These are phyloP conservation scores for Pachyseris speciosa DNA, from an alignment of 64 coral and sea anemone genomes.

Conservation along the genomic window DNA sequence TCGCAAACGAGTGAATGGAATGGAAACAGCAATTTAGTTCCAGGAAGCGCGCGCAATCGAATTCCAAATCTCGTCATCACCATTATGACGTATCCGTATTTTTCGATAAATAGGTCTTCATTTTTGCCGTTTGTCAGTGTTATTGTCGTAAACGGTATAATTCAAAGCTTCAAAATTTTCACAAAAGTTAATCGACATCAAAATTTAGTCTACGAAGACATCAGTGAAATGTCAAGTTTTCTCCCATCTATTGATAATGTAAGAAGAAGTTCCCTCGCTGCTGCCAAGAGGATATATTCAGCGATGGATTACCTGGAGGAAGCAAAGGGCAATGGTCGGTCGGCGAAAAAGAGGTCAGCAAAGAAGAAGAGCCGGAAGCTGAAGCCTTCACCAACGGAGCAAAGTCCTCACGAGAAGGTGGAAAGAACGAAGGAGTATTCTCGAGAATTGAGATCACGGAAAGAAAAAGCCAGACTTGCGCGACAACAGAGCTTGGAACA, in stretches of 20 bases:
- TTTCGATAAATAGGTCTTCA: not conserved
- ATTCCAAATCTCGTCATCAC: not conserved
- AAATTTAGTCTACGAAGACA: not conserved
- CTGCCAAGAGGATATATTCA: slow-evolving; percentile 81
- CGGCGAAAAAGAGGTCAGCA: slow-evolving; percentile 60
- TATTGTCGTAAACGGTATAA: not conserved
- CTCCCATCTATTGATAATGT: slow-evolving; percentile 57
- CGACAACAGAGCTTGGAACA: slow-evolving; percentile 36
- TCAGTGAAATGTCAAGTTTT: slow-evolving; percentile 59
- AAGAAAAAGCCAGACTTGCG: slow-evolving; percentile 43
- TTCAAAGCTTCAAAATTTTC: not conserved
- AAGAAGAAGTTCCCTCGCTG: slow-evolving; percentile 67
- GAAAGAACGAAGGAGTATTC: slow-evolving; percentile 80
- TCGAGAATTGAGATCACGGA: slow-evolving; percentile 47
- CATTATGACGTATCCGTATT: slow-evolving; percentile 30
- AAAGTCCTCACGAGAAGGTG: slow-evolving; percentile 45
- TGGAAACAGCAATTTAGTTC: not conserved
- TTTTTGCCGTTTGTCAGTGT: not conserved
- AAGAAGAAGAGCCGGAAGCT: not conserved
- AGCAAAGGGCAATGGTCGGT: slow-evolving; percentile 9
- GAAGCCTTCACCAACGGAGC: not conserved
- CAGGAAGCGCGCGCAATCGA: not conserved
- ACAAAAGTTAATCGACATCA: not conserved
- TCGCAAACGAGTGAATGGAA: too few species aligned
- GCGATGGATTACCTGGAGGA: slow-evolving; percentile 67